These are phyloP conservation scores for Amphiprion clarkii DNA, from an alignment of 2,797 vertebrate genomes.

Conservation along the genomic window DNA sequence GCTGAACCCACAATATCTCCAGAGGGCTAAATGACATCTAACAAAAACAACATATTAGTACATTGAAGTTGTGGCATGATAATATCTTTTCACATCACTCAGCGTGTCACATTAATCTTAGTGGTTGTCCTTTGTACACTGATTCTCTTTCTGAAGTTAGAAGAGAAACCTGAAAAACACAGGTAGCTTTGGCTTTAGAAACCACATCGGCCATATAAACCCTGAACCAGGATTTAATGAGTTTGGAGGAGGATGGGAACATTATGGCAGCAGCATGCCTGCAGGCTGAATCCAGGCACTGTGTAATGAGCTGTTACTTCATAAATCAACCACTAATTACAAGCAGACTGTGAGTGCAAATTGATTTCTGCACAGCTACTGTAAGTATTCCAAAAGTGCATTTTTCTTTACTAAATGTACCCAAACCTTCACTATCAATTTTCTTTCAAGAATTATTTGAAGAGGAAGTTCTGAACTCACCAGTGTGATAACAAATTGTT, in stretches of 20 bases:
- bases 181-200: not conserved
- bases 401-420: not conserved
- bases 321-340: slow-evolving; percentile 46
- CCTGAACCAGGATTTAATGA: not conserved
- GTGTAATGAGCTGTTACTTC: slow-evolving; percentile 44
- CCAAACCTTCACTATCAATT: not conserved
- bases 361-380: slow-evolving; percentile 18
- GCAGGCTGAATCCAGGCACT: slow-evolving; percentile 6
- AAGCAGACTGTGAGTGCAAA: slow-evolving; percentile 12
- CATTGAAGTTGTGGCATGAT: too few species aligned
- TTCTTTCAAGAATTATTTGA: not conserved
- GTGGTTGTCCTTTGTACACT: not conserved
- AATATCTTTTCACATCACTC: too few species aligned
- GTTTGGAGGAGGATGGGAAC: not conserved
- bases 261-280: not conserved
- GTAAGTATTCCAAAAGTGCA: not conserved
- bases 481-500: slow-evolving; percentile 8
- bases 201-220: not conserved
- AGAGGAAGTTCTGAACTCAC: not conserved
- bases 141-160: not conserved
- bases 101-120: too few species aligned
- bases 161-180: slow-evolving; percentile 20
- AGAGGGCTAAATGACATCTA: too few species aligned
- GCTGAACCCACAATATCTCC: too few species aligned
- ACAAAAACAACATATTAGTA: too few species aligned